Percentiles rank a stretch among this genome's conserved stretches.
Evolutionary conservation across 2,113 vertebrate species (phyloP).

Genomic region (Saiga tatarica): DNA sequence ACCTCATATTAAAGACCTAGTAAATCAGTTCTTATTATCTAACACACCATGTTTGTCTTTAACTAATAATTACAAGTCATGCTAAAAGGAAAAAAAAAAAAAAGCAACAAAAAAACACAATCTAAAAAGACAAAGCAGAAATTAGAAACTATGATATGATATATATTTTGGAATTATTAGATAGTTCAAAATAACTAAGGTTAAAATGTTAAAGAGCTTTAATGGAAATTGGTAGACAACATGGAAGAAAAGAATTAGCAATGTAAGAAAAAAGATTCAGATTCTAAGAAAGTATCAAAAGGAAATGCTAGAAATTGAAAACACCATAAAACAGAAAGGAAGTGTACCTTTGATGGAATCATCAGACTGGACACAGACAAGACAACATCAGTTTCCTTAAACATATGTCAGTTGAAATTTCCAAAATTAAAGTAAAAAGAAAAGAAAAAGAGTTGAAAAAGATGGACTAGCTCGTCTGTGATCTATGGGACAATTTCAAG

Average conservation of each 20-base stretch:
- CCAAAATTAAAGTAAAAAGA: neutral
- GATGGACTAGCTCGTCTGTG: neutral
- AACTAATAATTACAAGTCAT: neutral
- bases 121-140: neutral
- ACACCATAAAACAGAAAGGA: neutral
- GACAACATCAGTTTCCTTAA: neutral
- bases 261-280: neutral
- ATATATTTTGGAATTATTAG: neutral
- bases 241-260: neutral
- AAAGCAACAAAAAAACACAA: neutral
- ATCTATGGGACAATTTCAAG: neutral
- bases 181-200: neutral
- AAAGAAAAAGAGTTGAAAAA: neutral
- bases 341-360: neutral
- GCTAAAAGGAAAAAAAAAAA: neutral
- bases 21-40: neutral
- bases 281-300: neutral
- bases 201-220: neutral
- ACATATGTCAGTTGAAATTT: neutral
- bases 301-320: neutral
- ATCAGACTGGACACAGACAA: neutral
- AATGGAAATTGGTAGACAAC: neutral
- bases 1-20: neutral
- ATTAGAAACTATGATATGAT: neutral
- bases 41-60: neutral